Base-by-base conservation (phyloP, 2,797 vertebrate genomes). In the Mormyrus proboscirostris region DNA sequence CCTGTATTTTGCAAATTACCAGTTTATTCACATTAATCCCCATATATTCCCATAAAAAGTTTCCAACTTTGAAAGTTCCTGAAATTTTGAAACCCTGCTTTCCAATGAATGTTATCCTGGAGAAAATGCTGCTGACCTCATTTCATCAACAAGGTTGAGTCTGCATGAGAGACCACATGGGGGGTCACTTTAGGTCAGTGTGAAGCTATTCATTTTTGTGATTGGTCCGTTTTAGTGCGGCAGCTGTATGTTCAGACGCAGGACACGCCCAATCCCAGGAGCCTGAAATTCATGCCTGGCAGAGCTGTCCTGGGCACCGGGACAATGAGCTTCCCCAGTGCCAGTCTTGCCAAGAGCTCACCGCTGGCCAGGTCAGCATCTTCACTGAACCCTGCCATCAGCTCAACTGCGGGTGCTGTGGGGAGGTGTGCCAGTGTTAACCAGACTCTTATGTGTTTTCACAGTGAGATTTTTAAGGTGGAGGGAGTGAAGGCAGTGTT, bases 401-500 rank as follows among this genome's bases (percentile, higher is more conserved):
- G 49, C 38, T 25, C 5, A 33, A 38, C 65, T 73, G 65, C 29
- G 5, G 4, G 19, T 65, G n/a, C 6, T 22, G 59, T 65, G 59
- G 59, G 59, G 59, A 41, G 14, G 33, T 44, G 38, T 44, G 38
- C 38, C 2, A 47, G 44, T 33, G 19, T 69, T 82, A 3, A 87
- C n/a, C 38, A 6, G 49, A 50, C 88, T 19, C 4, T 14, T 51
- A 4, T 87, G 9, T 86, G 38, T 89, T 90, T 82, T 86, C 90
- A 83, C 91, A 97, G 96, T 91, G 92, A 94, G 50, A 93, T 97
- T 89, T 97, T 97, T 94, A 94, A 96, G 92, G 95, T 97, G 4
- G 95, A 97, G 91, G 96, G 96, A 41, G 95, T 97, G 10, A 96
- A 96, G 93, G 96, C 96, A 94, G 96, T 97, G 59, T 97, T 97